Percentiles rank a stretch among this genome's conserved stretches.
Evolutionary conservation across 1,140 invertebrate species (phyloP).

Genomic region (Pseudomyrmex concolor): DNA sequence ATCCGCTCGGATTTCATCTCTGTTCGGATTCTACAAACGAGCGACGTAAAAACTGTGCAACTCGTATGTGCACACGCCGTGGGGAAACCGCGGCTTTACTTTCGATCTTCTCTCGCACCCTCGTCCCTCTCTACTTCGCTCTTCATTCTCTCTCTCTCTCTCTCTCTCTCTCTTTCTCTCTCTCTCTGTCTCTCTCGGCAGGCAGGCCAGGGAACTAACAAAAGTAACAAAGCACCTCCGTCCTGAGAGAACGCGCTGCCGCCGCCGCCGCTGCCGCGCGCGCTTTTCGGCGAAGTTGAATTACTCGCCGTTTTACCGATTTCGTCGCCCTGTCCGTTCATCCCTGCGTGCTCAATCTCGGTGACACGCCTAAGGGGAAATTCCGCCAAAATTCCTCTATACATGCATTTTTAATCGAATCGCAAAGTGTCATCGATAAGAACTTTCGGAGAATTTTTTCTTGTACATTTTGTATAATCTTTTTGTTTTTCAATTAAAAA

Average conservation of each 20-base stretch:
- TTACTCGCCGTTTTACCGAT: constrained; percentile 55
- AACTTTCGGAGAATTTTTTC: no score
- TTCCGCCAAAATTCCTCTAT: neutral
- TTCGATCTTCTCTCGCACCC: constrained; percentile 52
- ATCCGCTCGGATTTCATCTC: constrained; percentile 1
- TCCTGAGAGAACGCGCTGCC: constrained; percentile 53
- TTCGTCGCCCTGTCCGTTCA: constrained; percentile 44
- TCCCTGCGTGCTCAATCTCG: constrained; percentile 33
- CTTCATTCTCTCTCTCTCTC: constrained; percentile 31
- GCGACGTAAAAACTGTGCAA: constrained; percentile 46
- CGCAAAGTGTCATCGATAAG: no score
- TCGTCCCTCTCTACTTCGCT: constrained; percentile 30
- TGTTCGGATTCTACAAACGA: constrained; percentile 14
- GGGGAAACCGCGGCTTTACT: constrained; percentile 49
- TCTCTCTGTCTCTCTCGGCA: constrained; percentile 69
- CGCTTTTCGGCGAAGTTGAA: constrained; percentile 65
- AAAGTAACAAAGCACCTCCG: constrained; percentile 78
- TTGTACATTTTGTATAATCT: no score
- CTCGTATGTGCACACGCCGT: constrained; percentile 28
- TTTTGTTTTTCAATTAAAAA: no score
- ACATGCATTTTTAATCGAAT: neutral
- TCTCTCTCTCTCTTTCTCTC: constrained; percentile 34
- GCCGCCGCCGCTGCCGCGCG: constrained; percentile 5
- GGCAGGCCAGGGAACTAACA: constrained; percentile 73
- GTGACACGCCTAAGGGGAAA: neutral